These are phyloP conservation scores for Glaucomys volans DNA, from an alignment of 2,113 vertebrate genomes.

Conservation along the genomic window DNA sequence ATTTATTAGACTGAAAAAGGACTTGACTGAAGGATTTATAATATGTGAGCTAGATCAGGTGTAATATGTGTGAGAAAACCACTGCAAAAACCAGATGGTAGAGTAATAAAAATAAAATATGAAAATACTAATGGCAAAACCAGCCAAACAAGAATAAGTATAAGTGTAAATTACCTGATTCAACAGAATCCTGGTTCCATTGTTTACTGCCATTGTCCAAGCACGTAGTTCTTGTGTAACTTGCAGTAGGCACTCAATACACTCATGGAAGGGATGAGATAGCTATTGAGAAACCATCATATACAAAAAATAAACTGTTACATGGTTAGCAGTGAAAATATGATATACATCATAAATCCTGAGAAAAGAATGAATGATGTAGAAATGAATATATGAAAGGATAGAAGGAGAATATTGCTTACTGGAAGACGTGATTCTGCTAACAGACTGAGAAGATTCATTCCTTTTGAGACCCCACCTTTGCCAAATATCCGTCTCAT, in stretches of 20 bases:
- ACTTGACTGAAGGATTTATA: not conserved
- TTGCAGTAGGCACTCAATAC: accelerated
- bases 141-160: not conserved
- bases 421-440: not conserved
- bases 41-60: not conserved
- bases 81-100: not conserved
- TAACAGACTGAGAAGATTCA: not conserved
- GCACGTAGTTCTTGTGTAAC: not conserved
- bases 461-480: not conserved
- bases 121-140: not conserved
- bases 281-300: not conserved
- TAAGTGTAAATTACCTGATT: not conserved
- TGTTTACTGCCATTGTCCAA: not conserved
- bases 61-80: not conserved
- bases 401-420: not conserved
- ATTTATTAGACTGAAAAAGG: not conserved
- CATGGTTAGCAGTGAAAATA: not conserved
- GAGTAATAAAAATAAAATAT: not conserved
- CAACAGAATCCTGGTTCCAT: too few relatives aligned
- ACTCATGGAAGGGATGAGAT: not conserved
- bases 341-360: not conserved
- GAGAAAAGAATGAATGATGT: not conserved
- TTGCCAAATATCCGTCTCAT: not conserved
- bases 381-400: not conserved
- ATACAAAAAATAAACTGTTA: not conserved